Base-by-base conservation (phyloP, 2,797 vertebrate species). In the Enteromius thamalakanensis region DNA sequence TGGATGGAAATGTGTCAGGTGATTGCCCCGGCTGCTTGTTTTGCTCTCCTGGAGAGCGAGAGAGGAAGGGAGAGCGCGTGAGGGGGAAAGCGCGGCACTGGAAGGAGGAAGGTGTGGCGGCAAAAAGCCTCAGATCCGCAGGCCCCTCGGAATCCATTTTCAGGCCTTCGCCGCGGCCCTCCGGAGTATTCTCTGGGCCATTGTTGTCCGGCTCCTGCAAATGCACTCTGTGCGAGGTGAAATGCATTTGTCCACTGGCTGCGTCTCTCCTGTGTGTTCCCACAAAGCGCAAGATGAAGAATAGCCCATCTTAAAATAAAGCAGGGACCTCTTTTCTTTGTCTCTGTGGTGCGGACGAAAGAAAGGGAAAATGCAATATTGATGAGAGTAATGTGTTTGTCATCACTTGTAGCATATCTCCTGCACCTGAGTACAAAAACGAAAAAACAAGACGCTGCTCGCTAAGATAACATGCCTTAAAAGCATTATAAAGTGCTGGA, bases 1-100 rank as follows among this genome's bases (percentile, higher is more conserved):
- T 98, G 97, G 97, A 99, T 98, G 96, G 96, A 99, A 99, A 99
- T 98, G 96, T 97, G 96, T 98, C 97, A 98, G 96, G 96, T 97
- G 97, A 97, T 97, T 99, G 97, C 96, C 95, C 96, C 87, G 92
- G 94, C 95, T 95, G 95, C 94, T 97, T 96, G 95, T 95, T 95
- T 95, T 92, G 90, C 95, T 96, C 94, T 96, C 95, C 91, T 92
- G 93, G 92, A 91, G 82, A 89, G 89, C 84, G 92, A 76, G 92
- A 91, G 92, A 94, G 94, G 94, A 93, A 82, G 84, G 64, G 78
- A 82, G 72, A 58, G 85, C 58, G 82, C 17, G 82, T 40, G 65
- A 65, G 93, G 45, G 91, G 80, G 90, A 67, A 47, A 76, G 81
- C 79, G 70, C 21, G 9, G 58, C 64, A 51, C 85, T 42, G 92